Evolutionary conservation across 2,113 vertebrate species (phyloP).

Genomic region (Megaceryle maxima): DNA sequence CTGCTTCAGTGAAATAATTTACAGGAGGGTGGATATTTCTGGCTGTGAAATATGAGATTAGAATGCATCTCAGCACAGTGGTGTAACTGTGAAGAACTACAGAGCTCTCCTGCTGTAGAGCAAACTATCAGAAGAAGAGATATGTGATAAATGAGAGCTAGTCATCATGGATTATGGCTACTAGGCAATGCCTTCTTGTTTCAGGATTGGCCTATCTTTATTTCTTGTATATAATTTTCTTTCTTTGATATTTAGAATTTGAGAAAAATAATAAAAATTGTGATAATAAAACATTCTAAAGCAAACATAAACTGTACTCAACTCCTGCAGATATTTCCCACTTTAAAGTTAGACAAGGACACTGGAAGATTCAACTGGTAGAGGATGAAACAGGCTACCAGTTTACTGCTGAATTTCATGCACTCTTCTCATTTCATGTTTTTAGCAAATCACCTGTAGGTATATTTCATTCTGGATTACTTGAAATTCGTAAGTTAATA

Average conservation of each 20-base stretch:
- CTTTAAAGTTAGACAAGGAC: neutral
- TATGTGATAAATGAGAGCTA: neutral
- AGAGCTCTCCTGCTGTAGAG: neutral
- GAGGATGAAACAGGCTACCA: neutral
- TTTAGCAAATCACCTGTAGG: neutral
- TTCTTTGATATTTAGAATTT: neutral
- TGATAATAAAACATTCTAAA: neutral
- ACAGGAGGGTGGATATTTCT: neutral
- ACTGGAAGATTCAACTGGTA: neutral
- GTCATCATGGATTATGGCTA: neutral
- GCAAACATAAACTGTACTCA: neutral
- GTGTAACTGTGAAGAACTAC: neutral
- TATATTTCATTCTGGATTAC: neutral
- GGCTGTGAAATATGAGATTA: neutral
- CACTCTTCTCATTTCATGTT: neutral
- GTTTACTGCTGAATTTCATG: neutral
- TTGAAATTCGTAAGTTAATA: neutral
- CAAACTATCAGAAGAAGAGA: neutral
- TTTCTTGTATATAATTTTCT: neutral
- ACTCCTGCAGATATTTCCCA: neutral
- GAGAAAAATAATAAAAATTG: neutral
- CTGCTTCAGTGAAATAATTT: neutral
- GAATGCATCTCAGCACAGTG: neutral
- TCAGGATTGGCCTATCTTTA: neutral
- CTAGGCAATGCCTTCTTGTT: neutral